Conservation (phyloP, 2,888 invertebrate species). For the Lamellibrachia satsuma region DNA sequence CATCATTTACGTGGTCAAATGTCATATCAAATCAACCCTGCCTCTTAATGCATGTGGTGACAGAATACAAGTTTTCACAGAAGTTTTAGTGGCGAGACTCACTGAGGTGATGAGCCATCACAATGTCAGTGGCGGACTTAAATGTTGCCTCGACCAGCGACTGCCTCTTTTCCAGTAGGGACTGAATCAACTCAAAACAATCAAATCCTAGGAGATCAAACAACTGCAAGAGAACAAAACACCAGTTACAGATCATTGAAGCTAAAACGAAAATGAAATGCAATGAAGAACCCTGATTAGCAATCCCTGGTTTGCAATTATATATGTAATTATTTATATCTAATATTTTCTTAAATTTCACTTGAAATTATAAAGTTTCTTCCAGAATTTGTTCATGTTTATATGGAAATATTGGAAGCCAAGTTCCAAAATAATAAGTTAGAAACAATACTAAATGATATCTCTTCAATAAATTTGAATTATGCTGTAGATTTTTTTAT, state of each 20-base stretch:
- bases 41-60: too few relatives aligned
- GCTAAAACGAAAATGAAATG: background rate
- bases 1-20: background rate
- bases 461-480: too few relatives aligned
- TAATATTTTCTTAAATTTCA: background rate
- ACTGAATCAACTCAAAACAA: constrained; percentile 78
- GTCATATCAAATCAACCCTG: too few relatives aligned
- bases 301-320: background rate
- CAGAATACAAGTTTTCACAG: too few relatives aligned
- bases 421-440: too few relatives aligned
- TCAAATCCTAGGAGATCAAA: constrained; percentile 91
- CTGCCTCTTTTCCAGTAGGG: constrained; percentile 74
- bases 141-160: constrained; percentile 61
- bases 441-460: too few relatives aligned
- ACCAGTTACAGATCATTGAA: background rate
- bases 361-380: background rate
- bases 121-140: constrained; percentile 41
- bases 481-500: too few relatives aligned
- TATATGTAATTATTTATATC: too few relatives aligned
- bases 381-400: background rate
- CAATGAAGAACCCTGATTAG: background rate
- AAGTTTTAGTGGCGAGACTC: background rate
- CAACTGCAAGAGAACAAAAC: constrained; percentile 66
- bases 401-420: background rate
- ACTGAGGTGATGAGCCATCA: constrained; percentile 14